A percentile compares a stretch with the other conserved stretches of the same genome.
phyloP scores from a whole-genome alignment of 37 sponge, comb jelly and placozoan genomes.

The Hormiphora californensis region DNA sequence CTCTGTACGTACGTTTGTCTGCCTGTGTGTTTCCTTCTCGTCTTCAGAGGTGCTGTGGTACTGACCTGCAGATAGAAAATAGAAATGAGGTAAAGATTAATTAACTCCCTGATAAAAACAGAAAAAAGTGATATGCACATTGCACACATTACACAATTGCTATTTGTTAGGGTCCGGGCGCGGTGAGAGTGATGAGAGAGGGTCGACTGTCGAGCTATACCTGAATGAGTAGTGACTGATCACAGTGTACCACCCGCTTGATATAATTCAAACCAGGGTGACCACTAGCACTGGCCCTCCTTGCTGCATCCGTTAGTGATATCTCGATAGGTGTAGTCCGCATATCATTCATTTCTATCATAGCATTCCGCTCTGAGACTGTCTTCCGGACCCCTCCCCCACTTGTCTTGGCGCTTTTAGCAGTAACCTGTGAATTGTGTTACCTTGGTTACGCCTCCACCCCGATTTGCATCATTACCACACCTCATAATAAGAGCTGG shows the following conservation, averaged over 20 bases:
- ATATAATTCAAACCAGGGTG: conserved; percentile 29
- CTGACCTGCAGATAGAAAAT: not conserved
- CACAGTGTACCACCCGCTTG: not conserved
- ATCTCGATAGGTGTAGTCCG: conserved; percentile 20
- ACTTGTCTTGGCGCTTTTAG: not conserved
- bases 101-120: not conserved
- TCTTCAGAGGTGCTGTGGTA: conserved; percentile 35
- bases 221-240: not conserved
- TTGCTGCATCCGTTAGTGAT: conserved; percentile 41
- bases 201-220: not conserved
- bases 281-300: conserved; percentile 48
- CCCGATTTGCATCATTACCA: no score
- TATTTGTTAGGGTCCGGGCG: not conserved
- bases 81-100: not conserved
- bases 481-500: no score
- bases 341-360: not conserved
- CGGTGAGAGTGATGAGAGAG: not conserved
- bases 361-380: conserved; percentile 32
- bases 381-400: not conserved
- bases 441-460: no score
- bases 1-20: no score
- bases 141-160: not conserved
- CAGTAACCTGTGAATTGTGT: no score
- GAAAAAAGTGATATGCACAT: no score
- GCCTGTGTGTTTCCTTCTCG: not conserved